Evolutionary conservation across 1,140 invertebrate genomes (phyloP), one percentile per base, ranked within the genome.

Genomic region (Latrodectus geometricus): DNA sequence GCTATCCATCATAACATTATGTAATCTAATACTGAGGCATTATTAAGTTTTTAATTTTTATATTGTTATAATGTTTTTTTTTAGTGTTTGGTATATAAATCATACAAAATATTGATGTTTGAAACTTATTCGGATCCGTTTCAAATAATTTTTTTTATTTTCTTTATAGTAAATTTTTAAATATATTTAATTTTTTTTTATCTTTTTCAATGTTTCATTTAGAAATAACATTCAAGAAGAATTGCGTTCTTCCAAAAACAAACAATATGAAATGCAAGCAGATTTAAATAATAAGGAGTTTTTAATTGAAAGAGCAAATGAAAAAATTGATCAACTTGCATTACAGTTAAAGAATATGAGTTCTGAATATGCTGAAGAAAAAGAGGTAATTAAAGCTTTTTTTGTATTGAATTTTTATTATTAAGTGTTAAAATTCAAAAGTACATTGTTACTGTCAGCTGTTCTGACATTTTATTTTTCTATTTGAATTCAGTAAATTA

Each of bases 251-350:
- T 72, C 7, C 11, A 87, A 87, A 20, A 74, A 87, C 15, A 87
- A 87, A 35, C 76, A 80, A n/a, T 79, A 80, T 79, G 15, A 87
- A 12, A 35, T 87, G 50, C 76, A 79, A 65, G 35, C 85, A 21
- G 85, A 87, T 20, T 49, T 87, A 11, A 73, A 87, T 50, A 73
- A 78, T n/a, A 87, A 61, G 35, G 52, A 73, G 35, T 52, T 72
- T 50, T 21, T 65, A 48, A 68, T 87, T 65, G 61, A 79, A 35
- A 87, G 56, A 66, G 68, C 70, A 20, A 80, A 79, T 73, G 85
- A 66, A n/a, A 79, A 74, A 52, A 17, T 48, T 4, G 70, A 79
- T n/a, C 75, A 80, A 17, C 9, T 75, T 11, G 17, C 49, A 65
- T 15, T 4, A 7, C 52, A 87, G 15, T 35, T 87, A 15, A 66